Conservation (phyloP, 2,113 vertebrate species). For the Erythrolamprus reginae region DNA sequence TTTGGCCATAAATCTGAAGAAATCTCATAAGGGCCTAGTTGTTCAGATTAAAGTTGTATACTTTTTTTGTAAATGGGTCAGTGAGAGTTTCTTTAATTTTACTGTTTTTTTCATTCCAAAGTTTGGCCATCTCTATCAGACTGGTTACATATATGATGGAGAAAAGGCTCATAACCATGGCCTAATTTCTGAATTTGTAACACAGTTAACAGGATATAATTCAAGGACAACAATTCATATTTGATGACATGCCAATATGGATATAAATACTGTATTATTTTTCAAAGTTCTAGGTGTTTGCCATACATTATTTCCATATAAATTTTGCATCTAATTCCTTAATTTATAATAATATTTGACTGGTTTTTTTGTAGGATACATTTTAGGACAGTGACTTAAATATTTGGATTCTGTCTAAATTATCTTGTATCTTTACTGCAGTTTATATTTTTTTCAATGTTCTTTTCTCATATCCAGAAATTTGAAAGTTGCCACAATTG, state of each 20-base stretch:
- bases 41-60: not conserved
- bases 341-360: constrained; percentile 20
- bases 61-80: constrained; percentile 6
- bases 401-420: constrained; percentile 29
- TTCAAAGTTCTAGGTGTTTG: not conserved
- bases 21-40: not conserved
- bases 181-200: not conserved
- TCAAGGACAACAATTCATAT: not conserved
- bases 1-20: not conserved
- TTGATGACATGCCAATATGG: not conserved
- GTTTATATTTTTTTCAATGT: constrained; percentile 30
- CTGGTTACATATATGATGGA: not conserved
- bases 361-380: not conserved
- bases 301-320: not conserved
- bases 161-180: not conserved
- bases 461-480: constrained; percentile 48
- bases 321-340: not conserved
- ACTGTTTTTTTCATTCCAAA: constrained; percentile 19
- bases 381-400: constrained; percentile 24
- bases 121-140: not conserved
- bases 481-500: constrained; percentile 66
- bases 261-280: not conserved
- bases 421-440: constrained; percentile 43
- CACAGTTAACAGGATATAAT: not conserved
- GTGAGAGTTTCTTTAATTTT: not conserved